These are phyloP conservation scores for Rhynchonycteris naso DNA, from an alignment of 2,797 vertebrate genomes.

Conservation along the genomic window DNA sequence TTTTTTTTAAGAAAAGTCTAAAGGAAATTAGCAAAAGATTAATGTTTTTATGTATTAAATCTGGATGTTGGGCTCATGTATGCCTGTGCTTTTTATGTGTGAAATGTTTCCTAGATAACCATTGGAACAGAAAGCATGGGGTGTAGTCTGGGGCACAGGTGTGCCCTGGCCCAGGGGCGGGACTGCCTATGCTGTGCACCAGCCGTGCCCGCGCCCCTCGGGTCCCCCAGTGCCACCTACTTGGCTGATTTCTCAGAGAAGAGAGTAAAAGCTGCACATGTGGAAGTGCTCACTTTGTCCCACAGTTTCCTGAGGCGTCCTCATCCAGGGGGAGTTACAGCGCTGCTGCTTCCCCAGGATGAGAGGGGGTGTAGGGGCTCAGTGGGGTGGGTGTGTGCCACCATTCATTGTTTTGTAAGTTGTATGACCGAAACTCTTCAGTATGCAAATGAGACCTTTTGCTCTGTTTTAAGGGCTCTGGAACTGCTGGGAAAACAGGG, in stretches of 20 bases:
- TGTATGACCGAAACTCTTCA: slow-evolving; percentile 56
- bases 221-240: not conserved
- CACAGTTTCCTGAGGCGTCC: accelerated
- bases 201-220: accelerated
- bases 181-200: too few relatives aligned
- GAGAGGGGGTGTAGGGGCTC: not conserved
- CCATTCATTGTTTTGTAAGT: slow-evolving; percentile 49
- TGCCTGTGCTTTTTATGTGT: not conserved
- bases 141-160: not conserved
- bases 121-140: not conserved
- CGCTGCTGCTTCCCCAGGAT: not conserved
- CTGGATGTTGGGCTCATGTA: not conserved
- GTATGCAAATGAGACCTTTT: slow-evolving; percentile 75
- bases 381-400: not conserved
- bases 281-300: not conserved
- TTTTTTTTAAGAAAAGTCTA: not conserved
- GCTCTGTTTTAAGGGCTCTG: slow-evolving; percentile 90
- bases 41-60: not conserved
- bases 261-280: not conserved
- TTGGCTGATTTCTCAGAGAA: not conserved
- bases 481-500: slow-evolving; percentile 95
- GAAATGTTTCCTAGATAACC: not conserved
- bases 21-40: not conserved
- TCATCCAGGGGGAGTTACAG: not conserved
- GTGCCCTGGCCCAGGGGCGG: accelerated